Evolutionary conservation across 2,888 invertebrate species (phyloP), one percentile per base, ranked within the genome.

Genomic region (Cremastinae sp.): DNA sequence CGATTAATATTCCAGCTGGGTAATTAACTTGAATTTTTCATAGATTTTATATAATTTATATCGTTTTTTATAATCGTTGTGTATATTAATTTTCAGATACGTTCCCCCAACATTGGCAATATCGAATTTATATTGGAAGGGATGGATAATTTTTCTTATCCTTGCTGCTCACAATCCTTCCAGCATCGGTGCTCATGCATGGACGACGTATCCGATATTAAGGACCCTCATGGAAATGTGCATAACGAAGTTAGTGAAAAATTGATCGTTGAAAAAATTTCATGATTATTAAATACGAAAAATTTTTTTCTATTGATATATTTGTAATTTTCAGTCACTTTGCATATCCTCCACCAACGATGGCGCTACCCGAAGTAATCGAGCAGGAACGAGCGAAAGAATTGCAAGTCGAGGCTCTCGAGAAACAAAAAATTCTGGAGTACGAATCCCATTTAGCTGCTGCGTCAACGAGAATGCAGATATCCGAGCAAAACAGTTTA

Each of bases 181-280:
- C 0, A 93, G 94, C 10, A 96, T 98, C 90, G 98, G 98, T 9
- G 93, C 94, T 80, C 91, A 95, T 66, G 96, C 96, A 39, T 98
- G 98, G 94, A 93, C 94, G 83, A 94, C 95, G 81, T 98, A 98
- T 91, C 97, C 98, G 14, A 98, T 96, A 58, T 92, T 98, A 79
- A 92, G 96, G 78, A 94, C 95, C 84, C 92, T 98, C 79, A 97
- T 98, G 93, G 98, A 98, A 91, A 97, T 97, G 94, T 97, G 97
- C 84, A 98, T 98, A 87, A 98, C 98, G 8, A 97, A 96, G 94
- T 95, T 87, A 91, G 92, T 90, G 45, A 55, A 22, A n/a, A 39
- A 10, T 41, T 43, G 45, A 47, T 28, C 5, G n/a, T n/a, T n/a
- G n/a, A 55, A 37, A 16, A 58, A 2, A 39, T 35, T 9, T 0